Evolutionary conservation across 2,888 invertebrate genomes (phyloP).

Genomic region (Diarsia mendica): DNA sequence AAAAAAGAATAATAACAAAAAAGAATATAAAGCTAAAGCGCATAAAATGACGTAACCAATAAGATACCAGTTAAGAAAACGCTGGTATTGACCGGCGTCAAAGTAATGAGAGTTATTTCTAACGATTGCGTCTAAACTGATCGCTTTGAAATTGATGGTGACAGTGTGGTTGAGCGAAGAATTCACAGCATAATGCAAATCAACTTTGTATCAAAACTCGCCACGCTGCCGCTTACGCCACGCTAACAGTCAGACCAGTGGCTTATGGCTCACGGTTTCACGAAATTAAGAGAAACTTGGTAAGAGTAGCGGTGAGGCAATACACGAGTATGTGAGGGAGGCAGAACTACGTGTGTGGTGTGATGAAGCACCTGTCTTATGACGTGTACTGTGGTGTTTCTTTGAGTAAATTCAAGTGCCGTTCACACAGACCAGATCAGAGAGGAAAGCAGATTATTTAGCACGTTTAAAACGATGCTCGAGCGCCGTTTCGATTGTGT

Average conservation of each 20-base stretch:
- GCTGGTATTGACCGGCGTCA: neutral
- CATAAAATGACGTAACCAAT: neutral
- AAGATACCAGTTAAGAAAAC: neutral
- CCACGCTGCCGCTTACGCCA: neutral
- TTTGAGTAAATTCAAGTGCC: neutral
- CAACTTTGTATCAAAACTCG: neutral
- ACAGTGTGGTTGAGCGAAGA: no score
- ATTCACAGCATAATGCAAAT: neutral
- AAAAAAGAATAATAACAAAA: no score
- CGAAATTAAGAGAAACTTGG: conserved; percentile 33
- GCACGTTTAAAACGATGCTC: no score
- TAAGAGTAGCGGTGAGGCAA: conserved; percentile 17
- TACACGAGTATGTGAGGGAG: neutral
- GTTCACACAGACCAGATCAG: no score
- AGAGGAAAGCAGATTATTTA: no score
- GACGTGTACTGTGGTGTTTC: neutral
- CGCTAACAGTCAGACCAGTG: neutral
- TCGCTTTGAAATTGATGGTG: no score
- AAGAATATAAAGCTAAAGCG: no score
- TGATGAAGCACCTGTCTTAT: neutral
- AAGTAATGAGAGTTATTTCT: neutral
- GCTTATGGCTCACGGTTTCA: conserved; percentile 15
- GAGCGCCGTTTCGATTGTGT: no score
- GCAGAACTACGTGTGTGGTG: neutral
- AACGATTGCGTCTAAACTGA: neutral